A percentile compares a stretch with the other conserved stretches of the same genome.
Evolutionary conservation across 2,113 vertebrate genomes (phyloP).

Genomic region (Serilophus lunatus): DNA sequence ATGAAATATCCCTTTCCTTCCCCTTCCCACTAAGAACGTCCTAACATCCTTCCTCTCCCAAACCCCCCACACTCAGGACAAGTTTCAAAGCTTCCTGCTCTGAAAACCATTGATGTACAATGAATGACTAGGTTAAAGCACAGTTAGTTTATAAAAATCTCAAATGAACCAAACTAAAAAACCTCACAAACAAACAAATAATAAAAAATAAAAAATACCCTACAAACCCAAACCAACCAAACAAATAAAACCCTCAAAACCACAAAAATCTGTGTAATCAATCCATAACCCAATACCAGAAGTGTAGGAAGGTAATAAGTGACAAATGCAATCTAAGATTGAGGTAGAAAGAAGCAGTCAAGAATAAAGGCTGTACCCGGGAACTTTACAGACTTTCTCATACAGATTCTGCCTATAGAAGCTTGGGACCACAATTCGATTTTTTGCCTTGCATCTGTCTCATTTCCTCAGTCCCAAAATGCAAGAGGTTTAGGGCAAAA

Average conservation of each 20-base stretch:
- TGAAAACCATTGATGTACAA: background rate
- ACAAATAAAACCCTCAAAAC: background rate
- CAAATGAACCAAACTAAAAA: background rate
- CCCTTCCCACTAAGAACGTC: no score
- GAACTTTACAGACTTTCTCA: background rate
- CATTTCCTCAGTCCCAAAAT: background rate
- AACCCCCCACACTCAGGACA: background rate
- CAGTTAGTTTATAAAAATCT: background rate
- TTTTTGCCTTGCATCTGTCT: background rate
- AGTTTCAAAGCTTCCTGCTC: background rate
- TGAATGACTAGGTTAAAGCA: background rate
- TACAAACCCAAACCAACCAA: background rate
- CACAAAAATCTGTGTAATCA: background rate
- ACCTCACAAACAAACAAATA: background rate
- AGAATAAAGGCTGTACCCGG: background rate
- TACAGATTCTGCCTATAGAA: background rate
- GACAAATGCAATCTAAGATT: background rate
- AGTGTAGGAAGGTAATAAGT: background rate
- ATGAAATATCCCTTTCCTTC: no score
- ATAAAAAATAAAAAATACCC: background rate
- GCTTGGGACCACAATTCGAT: rapidly evolving
- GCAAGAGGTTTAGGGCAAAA: background rate
- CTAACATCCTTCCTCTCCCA: no score
- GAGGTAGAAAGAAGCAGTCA: background rate
- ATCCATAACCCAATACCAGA: background rate